Conservation (phyloP, 2,113 vertebrate genomes). For the Gorsachius goisagi region DNA sequence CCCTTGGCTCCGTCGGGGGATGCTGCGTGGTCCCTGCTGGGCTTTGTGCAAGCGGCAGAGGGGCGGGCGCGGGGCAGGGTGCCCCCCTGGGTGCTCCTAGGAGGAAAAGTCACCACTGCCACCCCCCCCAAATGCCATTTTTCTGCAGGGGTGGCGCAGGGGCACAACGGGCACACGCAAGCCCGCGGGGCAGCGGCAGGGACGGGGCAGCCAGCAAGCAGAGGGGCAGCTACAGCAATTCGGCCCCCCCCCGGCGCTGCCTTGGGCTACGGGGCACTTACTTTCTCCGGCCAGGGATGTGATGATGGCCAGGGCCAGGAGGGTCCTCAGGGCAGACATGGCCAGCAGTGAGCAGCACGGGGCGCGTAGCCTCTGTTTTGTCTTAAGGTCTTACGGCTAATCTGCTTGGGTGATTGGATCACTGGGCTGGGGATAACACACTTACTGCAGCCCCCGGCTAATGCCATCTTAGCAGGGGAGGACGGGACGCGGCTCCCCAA, state of each 20-base stretch:
- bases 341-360: background rate
- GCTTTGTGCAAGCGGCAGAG: background rate
- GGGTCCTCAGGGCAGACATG: slow-evolving; percentile 71
- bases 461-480: slow-evolving; percentile 34
- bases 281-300: slow-evolving; percentile 68
- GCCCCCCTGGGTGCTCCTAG: background rate
- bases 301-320: slow-evolving; percentile 72
- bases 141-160: background rate
- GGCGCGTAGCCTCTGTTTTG: slow-evolving; percentile 22
- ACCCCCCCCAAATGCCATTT: rapidly evolving
- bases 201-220: background rate
- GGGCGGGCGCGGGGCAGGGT: background rate
- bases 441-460: slow-evolving; percentile 50
- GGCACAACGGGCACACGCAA: rapidly evolving
- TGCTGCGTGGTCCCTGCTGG: rapidly evolving
- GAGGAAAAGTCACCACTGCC: background rate
- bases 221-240: background rate
- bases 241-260: rapidly evolving
- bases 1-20: rapidly evolving
- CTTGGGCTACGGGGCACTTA: slow-evolving; percentile 59
- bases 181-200: background rate
- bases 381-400: slow-evolving; percentile 74
- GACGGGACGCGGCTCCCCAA: background rate
- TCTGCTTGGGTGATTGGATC: slow-evolving; percentile 72
- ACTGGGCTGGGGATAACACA: slow-evolving; percentile 68